Conservation (phyloP, 37 sponge, comb jelly and placozoan genomes). For the Geodia barretti region DNA sequence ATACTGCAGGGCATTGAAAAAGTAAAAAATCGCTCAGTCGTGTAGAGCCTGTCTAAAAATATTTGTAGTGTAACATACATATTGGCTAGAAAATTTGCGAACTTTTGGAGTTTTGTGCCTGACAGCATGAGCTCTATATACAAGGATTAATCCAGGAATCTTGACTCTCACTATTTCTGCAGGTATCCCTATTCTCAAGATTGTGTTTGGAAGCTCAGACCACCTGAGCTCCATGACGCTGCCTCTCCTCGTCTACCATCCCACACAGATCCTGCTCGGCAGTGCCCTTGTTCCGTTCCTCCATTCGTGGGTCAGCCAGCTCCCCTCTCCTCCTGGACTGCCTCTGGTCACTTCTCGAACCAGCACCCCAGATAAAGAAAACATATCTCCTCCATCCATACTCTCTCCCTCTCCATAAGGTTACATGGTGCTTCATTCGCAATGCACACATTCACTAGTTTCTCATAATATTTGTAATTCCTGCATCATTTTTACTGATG, state of each 20-base stretch:
- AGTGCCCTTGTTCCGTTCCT: conserved; percentile 84
- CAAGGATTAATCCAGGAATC: no score
- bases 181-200: conserved; percentile 97
- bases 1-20: not conserved
- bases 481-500: not conserved
- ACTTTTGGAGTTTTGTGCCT: not conserved
- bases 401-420: no score
- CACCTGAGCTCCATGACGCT: conserved; percentile 56
- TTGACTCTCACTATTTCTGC: not conserved
- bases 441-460: not conserved
- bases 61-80: not conserved
- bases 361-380: conserved; percentile 5
- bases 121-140: no score
- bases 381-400: no score
- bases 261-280: conserved; percentile 96
- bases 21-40: not conserved
- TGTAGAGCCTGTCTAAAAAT: not conserved
- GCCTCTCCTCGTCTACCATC: conserved; percentile 90
- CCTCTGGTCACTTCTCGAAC: not conserved
- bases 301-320: conserved; percentile 74
- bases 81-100: not conserved
- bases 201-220: conserved; percentile 77
- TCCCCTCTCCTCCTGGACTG: not conserved
- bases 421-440: no score
- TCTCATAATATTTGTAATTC: not conserved